Conservation (phyloP, 2,797 vertebrate genomes). For the Alca torda region DNA sequence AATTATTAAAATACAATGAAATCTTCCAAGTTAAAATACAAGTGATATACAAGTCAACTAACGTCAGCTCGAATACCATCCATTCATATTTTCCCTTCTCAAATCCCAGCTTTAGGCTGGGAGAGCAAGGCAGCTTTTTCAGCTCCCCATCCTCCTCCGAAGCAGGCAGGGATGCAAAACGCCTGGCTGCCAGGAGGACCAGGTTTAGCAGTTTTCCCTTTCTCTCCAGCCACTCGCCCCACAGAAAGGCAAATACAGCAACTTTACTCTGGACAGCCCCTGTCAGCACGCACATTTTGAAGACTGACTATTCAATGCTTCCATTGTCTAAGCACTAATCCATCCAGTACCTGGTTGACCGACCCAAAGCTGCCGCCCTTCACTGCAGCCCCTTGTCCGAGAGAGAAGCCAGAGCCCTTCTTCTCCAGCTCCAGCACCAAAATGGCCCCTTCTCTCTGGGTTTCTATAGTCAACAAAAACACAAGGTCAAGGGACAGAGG, state of each 20-base stretch:
- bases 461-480: slow-evolving; percentile 3
- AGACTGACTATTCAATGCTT: neutral
- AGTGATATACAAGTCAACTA: neutral
- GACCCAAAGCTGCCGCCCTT: neutral
- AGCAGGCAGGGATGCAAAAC: neutral
- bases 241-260: neutral
- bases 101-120: neutral
- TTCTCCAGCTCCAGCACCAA: neutral
- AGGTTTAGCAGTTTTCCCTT: neutral
- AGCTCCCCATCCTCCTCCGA: fast-evolving
- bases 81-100: neutral
- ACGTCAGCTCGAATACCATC: neutral
- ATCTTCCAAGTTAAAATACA: neutral
- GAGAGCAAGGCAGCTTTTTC: neutral
- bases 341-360: neutral
- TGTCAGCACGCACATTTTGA: neutral
- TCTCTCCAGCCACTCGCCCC: neutral
- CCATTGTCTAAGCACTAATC: neutral
- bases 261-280: neutral
- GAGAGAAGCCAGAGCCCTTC: neutral
- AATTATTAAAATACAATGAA: neutral
- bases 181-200: fast-evolving
- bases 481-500: neutral
- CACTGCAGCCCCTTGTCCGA: neutral
- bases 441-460: neutral